phyloP scores from a whole-genome alignment of 2,797 vertebrate genomes.

The Emys orbicularis region DNA sequence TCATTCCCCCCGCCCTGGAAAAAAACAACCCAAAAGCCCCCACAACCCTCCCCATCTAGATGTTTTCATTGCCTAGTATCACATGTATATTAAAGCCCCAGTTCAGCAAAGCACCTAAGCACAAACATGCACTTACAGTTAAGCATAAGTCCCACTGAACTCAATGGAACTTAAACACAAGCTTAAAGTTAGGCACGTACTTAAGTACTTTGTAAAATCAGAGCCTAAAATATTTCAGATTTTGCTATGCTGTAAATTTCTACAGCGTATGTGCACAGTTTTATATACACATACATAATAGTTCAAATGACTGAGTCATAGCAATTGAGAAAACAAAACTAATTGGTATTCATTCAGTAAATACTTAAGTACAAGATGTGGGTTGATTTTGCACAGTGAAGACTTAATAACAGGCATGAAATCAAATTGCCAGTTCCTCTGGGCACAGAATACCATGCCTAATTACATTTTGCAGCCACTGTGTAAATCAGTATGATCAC shows the following conservation, averaged over 20 bases:
- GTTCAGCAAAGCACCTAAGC: not conserved
- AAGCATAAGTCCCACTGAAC: fast-evolving
- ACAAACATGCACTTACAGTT: not conserved
- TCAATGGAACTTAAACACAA: not conserved
- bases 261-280: not conserved
- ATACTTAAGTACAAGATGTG: constrained; percentile 8
- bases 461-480: constrained; percentile 44
- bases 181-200: not conserved
- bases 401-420: constrained; percentile 10
- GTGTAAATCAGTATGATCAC: not conserved
- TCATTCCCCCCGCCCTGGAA: not conserved
- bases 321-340: constrained; percentile 7
- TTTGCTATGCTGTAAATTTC: not conserved
- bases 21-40: not conserved
- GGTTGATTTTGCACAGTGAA: constrained; percentile 44
- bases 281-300: not conserved
- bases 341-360: constrained; percentile 57
- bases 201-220: not conserved
- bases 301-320: constrained; percentile 29
- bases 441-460: not conserved
- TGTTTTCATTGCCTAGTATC: not conserved
- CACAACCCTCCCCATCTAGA: not conserved
- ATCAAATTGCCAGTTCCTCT: constrained; percentile 35
- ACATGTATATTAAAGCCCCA: not conserved
- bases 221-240: not conserved